A percentile compares a stretch with the other conserved stretches of the same genome.
These are phyloP conservation scores for Chanos chanos DNA, from an alignment of 2,797 vertebrate genomes.

Conservation along the genomic window DNA sequence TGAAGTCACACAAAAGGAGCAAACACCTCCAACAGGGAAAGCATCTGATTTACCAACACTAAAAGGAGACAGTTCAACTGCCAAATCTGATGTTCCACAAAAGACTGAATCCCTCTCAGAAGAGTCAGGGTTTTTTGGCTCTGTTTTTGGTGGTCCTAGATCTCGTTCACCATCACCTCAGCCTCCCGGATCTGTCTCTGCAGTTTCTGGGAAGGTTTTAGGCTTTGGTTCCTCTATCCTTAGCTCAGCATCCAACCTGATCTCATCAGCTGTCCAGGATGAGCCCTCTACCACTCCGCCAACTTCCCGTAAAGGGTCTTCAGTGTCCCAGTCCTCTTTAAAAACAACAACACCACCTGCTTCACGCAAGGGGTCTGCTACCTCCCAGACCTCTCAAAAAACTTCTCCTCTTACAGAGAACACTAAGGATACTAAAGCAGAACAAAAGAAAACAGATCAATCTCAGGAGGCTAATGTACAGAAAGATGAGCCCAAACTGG, in stretches of 20 bases:
- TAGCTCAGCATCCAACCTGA: constrained; percentile 80
- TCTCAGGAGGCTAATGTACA: constrained; percentile 55
- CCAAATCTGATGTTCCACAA: constrained; percentile 22
- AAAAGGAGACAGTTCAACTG: not conserved
- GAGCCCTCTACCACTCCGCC: constrained; percentile 68
- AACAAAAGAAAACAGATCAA: constrained; percentile 35
- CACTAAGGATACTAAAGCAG: constrained; percentile 37
- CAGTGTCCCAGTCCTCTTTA: constrained; percentile 47
- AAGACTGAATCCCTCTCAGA: constrained; percentile 50
- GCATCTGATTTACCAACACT: constrained; percentile 46
- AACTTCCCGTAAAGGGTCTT: constrained; percentile 64
- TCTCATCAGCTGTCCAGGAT: constrained; percentile 75
- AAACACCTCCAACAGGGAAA: not conserved
- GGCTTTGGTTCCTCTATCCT: constrained; percentile 89
- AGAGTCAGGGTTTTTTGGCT: constrained; percentile 43
- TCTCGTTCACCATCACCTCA: constrained; percentile 74
- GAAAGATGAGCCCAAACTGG: constrained; percentile 41
- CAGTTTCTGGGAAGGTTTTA: constrained; percentile 80
- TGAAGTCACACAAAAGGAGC: constrained; percentile 3
- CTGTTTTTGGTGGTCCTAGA: constrained; percentile 64
- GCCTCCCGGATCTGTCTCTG: constrained; percentile 60
- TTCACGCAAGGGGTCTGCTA: constrained; percentile 49
- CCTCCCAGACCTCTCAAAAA: constrained; percentile 51
- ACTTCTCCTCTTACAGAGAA: not conserved
- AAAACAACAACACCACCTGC: constrained; percentile 51